Evolutionary conservation across 1,140 invertebrate species (phyloP).

Genomic region (Cyrtorhinus lividipennis): DNA sequence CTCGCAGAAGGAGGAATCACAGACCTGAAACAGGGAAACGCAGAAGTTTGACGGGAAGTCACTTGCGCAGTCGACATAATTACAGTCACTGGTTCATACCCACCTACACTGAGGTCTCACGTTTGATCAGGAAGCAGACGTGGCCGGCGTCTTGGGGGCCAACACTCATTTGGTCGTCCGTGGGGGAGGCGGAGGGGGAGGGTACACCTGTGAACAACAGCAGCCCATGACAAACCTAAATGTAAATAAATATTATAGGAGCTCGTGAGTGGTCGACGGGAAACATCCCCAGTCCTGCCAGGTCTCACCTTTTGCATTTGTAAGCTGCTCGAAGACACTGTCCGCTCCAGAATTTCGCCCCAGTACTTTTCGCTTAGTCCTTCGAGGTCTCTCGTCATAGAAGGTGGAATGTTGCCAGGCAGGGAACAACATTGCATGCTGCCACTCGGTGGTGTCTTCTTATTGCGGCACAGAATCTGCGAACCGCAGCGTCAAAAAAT

Average conservation of each 20-base stretch:
- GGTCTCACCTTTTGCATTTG: slow-evolving; percentile 43
- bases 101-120: slow-evolving; percentile 12
- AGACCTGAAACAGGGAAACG: not conserved
- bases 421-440: slow-evolving; percentile 12
- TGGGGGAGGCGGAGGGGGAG: slow-evolving; percentile 21
- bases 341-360: slow-evolving; percentile 57
- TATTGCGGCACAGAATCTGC: slow-evolving; percentile 19
- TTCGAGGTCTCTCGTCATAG: slow-evolving; percentile 39
- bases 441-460: slow-evolving; percentile 16
- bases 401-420: slow-evolving; percentile 4
- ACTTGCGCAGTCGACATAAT: not conserved
- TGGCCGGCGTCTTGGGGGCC: slow-evolving; percentile 5
- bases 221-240: too few species aligned
- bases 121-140: slow-evolving; percentile 12
- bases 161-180: slow-evolving; percentile 9
- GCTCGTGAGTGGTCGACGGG: too few species aligned
- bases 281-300: too few species aligned
- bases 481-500: slow-evolving; percentile 1
- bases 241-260: slow-evolving; percentile 59
- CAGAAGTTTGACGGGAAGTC: not conserved
- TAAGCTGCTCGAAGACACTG: slow-evolving; percentile 48
- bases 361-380: slow-evolving; percentile 59
- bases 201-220: slow-evolving; percentile 22
- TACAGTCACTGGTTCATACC: too few species aligned
- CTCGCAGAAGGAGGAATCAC: not conserved